Conservation (phyloP, 2,797 vertebrate genomes). For the Cynodonichthys magdalenae region DNA sequence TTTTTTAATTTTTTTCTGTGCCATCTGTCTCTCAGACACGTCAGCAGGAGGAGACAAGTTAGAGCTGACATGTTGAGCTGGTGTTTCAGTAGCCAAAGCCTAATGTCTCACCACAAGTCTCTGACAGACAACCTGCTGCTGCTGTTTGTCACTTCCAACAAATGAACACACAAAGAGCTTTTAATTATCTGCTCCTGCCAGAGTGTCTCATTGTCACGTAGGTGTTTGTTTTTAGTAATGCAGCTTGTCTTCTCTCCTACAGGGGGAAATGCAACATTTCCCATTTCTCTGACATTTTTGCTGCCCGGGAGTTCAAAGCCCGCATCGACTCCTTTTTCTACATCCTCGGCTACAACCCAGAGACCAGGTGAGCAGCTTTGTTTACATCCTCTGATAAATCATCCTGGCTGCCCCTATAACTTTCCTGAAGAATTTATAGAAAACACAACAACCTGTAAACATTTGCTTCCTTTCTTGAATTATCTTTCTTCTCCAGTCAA, state of each 20-base stretch:
- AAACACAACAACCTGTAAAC: not conserved
- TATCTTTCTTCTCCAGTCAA: not conserved
- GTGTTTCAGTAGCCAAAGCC: conserved; percentile 43
- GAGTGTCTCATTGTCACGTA: conserved; percentile 34
- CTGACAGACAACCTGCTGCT: conserved; percentile 51
- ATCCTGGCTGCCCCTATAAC: too few relatives aligned
- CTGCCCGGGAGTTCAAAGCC: conserved; percentile 98
- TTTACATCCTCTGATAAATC: not conserved
- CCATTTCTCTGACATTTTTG: conserved; percentile 99
- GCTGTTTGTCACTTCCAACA: conserved; percentile 49
- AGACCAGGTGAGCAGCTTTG: conserved; percentile 91
- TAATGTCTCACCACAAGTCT: conserved; percentile 41
- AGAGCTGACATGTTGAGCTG: conserved; percentile 54
- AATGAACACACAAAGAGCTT: conserved; percentile 22
- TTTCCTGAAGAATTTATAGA: not conserved
- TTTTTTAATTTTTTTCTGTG: conserved; percentile 27
- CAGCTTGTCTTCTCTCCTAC: conserved; percentile 63
- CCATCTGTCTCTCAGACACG: conserved; percentile 17
- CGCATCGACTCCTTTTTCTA: conserved; percentile 99
- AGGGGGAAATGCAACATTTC: conserved; percentile 99
- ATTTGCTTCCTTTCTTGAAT: not conserved
- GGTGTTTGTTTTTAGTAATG: conserved; percentile 52
- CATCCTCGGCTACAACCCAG: conserved; percentile 98
- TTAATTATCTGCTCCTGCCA: conserved; percentile 47
- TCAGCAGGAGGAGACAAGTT: conserved; percentile 37